Conservation (phyloP, 2,113 vertebrate genomes). For the Erinaceus europaeus region DNA sequence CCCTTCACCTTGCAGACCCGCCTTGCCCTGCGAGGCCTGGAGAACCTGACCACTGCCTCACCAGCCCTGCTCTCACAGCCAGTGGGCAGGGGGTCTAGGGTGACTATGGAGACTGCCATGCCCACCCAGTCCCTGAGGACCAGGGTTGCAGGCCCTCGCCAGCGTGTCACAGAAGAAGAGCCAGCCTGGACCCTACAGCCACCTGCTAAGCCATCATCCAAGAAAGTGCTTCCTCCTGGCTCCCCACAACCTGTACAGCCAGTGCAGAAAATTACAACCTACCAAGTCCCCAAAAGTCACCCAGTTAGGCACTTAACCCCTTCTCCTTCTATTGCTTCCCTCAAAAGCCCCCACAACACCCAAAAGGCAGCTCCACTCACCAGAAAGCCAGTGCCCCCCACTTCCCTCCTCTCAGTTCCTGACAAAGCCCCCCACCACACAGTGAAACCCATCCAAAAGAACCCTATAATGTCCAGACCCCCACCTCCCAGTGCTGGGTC, state of each 20-base stretch:
- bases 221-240: background rate
- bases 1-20: slow-evolving; percentile 69
- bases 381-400: background rate
- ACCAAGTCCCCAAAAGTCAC: slow-evolving; percentile 50
- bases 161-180: background rate
- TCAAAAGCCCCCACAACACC: background rate
- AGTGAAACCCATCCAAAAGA: background rate
- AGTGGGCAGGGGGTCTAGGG: background rate
- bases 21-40: slow-evolving; percentile 63
- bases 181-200: background rate
- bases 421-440: background rate
- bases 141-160: background rate
- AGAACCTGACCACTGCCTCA: slow-evolving; percentile 79
- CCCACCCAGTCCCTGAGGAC: slow-evolving; percentile 25
- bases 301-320: slow-evolving; percentile 43
- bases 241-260: slow-evolving; percentile 11
- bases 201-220: background rate
- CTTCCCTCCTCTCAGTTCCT: background rate
- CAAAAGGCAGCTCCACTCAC: background rate
- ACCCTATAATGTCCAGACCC: background rate
- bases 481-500: slow-evolving; percentile 15
- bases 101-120: background rate
- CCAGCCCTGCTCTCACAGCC: slow-evolving; percentile 27
- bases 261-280: background rate
- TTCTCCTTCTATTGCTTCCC: background rate